These are phyloP conservation scores for Atta cephalotes DNA, from an alignment of 1,140 invertebrate genomes.

Conservation along the genomic window DNA sequence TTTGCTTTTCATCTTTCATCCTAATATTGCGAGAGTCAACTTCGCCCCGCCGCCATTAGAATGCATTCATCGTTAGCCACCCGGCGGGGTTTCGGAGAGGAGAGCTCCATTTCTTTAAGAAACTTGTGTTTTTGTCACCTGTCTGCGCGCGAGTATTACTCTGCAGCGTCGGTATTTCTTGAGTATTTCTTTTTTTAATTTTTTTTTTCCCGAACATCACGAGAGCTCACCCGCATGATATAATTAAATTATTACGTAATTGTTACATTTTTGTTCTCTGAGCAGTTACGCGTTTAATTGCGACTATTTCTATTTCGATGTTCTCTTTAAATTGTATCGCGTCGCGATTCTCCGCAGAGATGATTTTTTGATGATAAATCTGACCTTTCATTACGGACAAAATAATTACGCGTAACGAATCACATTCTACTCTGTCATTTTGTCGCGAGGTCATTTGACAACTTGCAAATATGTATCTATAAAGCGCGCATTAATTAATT, in stretches of 20 bases:
- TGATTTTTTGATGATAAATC: not conserved
- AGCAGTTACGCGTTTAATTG: not conserved
- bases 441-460: not conserved
- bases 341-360: not conserved
- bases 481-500: constrained; percentile 1
- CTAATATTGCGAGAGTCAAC: constrained; percentile 56
- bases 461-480: constrained; percentile 6
- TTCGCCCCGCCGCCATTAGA: constrained; percentile 37
- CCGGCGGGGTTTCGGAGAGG: constrained; percentile 1
- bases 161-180: not conserved
- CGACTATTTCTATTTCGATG: not conserved
- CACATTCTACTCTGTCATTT: not conserved
- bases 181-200: not conserved
- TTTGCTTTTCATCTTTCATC: constrained; percentile 55
- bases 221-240: not conserved
- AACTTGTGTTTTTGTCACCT: constrained; percentile 34
- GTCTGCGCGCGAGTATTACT: constrained; percentile 1
- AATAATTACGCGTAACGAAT: not conserved
- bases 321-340: not conserved
- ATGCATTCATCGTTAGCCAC: constrained; percentile 32
- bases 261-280: not conserved
- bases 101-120: not conserved
- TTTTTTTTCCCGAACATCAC: not conserved
- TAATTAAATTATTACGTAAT: not conserved
- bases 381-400: not conserved